Conservation (phyloP, 2,113 vertebrate genomes). For the Mandrillus leucophaeus region DNA sequence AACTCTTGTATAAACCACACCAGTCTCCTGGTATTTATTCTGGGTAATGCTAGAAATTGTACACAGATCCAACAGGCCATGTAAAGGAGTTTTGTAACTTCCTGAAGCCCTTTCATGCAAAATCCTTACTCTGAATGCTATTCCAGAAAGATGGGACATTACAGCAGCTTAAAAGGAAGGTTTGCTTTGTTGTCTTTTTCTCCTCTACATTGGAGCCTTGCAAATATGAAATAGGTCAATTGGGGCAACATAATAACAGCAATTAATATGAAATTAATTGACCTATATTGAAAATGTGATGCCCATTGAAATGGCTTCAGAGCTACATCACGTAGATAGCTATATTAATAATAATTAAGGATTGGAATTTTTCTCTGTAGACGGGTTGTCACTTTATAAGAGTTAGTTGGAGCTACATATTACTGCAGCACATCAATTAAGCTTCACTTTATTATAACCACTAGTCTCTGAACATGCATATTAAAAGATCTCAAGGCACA, state of each 20-base stretch:
- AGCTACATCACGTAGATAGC: slow-evolving; percentile 28
- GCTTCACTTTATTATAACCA: not conserved
- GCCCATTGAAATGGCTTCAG: slow-evolving; percentile 15
- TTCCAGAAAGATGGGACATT: slow-evolving; percentile 73
- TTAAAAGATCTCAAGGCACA: slow-evolving; percentile 8
- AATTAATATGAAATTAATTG: slow-evolving; percentile 65
- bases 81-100: slow-evolving; percentile 88
- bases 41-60: slow-evolving; percentile 90
- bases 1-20: slow-evolving; percentile 93
- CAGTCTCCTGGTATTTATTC: slow-evolving; percentile 95
- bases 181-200: slow-evolving; percentile 38
- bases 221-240: slow-evolving; percentile 67
- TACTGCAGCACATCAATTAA: not conserved
- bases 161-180: slow-evolving; percentile 58
- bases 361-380: not conserved
- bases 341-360: slow-evolving; percentile 33
- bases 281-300: slow-evolving; percentile 54
- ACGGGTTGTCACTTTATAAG: not conserved
- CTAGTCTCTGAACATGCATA: not conserved
- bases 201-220: slow-evolving; percentile 22
- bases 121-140: slow-evolving; percentile 74
- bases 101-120: slow-evolving; percentile 83
- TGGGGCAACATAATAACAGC: slow-evolving; percentile 57
- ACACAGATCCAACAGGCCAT: slow-evolving; percentile 84
- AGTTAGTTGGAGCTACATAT: not conserved